A percentile compares a stretch with the other conserved stretches of the same genome.
These are phyloP conservation scores for Callimico goeldii DNA, from an alignment of 2,797 vertebrate genomes.

Conservation along the genomic window DNA sequence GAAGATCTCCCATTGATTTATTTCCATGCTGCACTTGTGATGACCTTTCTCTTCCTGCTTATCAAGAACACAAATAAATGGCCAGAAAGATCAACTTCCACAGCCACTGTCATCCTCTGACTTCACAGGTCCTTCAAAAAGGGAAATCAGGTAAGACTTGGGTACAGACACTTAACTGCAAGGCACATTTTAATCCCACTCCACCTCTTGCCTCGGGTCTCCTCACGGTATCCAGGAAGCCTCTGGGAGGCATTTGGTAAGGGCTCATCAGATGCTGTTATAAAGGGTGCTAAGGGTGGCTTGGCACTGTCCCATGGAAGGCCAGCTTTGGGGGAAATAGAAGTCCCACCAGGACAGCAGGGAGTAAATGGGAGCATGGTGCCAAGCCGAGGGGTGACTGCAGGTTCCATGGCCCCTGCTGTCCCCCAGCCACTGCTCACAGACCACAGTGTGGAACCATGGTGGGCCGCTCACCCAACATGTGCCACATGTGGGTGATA, in stretches of 20 bases:
- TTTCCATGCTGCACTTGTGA: background rate
- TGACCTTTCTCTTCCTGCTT: background rate
- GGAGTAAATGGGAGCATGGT: background rate
- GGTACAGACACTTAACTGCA: background rate
- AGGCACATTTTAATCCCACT: background rate
- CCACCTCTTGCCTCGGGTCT: background rate
- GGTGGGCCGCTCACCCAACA: rapidly evolving
- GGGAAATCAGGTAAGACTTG: background rate
- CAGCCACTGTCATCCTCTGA: background rate
- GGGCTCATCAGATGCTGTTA: background rate
- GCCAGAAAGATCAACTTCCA: background rate
- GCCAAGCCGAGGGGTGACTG: background rate
- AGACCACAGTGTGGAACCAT: background rate
- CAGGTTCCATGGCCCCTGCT: background rate
- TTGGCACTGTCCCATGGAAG: background rate
- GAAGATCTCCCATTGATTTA: background rate
- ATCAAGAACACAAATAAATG: background rate
- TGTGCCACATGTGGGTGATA: background rate
- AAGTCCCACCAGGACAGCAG: background rate
- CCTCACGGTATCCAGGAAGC: background rate
- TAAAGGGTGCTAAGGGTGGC: background rate
- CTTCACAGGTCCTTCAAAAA: background rate
- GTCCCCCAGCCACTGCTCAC: background rate
- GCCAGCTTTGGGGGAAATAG: background rate
- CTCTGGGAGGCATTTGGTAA: background rate